phyloP scores from a whole-genome alignment of 2,888 invertebrate genomes.

The Chymomyza amoena region DNA sequence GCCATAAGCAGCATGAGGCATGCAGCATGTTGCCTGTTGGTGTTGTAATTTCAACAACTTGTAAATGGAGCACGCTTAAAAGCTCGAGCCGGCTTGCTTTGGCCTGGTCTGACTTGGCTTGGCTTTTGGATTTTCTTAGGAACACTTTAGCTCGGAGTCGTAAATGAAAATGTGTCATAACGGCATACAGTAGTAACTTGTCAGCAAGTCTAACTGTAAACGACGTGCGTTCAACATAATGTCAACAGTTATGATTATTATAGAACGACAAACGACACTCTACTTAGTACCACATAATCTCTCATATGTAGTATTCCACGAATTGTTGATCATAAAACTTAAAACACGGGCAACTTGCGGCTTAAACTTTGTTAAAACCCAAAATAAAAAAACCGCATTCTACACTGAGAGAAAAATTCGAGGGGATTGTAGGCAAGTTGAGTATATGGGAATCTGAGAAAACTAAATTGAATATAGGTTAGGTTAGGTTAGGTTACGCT shows the following conservation, averaged over 20 bases:
- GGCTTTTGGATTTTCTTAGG: constrained; percentile 50
- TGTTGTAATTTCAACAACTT: constrained; percentile 49
- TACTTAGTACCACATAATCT: constrained; percentile 36
- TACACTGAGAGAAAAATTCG: background rate
- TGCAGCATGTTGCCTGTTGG: constrained; percentile 14
- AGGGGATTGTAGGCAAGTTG: no score
- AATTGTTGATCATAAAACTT: background rate
- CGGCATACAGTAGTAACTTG: constrained; percentile 47
- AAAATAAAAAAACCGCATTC: constrained; percentile 20
- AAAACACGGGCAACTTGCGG: background rate
- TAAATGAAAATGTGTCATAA: constrained; percentile 62
- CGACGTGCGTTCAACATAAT: constrained; percentile 62
- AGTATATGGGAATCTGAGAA: no score
- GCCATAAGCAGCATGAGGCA: background rate
- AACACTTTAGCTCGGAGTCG: constrained; percentile 39
- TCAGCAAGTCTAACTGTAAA: constrained; percentile 50
- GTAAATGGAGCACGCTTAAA: constrained; percentile 26
- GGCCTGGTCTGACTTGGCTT: background rate
- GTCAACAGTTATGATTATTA: constrained; percentile 51
- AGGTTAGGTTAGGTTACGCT: no score
- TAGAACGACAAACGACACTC: background rate
- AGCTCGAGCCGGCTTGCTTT: background rate
- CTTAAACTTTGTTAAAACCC: background rate
- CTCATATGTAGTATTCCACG: background rate
- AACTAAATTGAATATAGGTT: no score